Conservation (phyloP, 2,797 vertebrate genomes). For the Cynodonichthys magdalenae region DNA sequence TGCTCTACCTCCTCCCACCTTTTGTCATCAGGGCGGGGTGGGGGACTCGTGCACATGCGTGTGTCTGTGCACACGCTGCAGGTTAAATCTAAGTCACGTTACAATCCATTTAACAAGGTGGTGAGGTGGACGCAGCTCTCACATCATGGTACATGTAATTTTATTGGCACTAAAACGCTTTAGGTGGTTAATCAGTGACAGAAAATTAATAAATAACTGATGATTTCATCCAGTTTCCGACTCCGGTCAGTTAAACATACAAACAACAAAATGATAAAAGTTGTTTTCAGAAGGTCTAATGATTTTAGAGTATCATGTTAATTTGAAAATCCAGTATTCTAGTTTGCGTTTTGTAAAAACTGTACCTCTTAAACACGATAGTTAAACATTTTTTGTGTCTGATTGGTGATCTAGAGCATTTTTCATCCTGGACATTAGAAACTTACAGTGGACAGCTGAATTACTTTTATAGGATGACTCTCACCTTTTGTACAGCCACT, state of each 20-base stretch:
- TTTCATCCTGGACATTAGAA: not conserved
- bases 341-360: too few relatives aligned
- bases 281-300: too few relatives aligned
- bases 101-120: slow-evolving; percentile 27
- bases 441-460: not conserved
- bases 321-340: too few relatives aligned
- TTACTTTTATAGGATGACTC: not conserved
- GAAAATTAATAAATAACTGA: slow-evolving; percentile 17
- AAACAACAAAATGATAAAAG: not conserved
- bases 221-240: not conserved
- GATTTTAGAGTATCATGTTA: not conserved
- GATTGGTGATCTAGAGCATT: not conserved
- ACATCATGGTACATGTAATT: slow-evolving; percentile 6
- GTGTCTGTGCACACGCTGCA: slow-evolving; percentile 23
- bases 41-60: not conserved
- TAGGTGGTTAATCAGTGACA: slow-evolving; percentile 16
- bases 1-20: slow-evolving; percentile 44
- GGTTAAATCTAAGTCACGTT: slow-evolving; percentile 51
- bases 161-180: slow-evolving; percentile 10
- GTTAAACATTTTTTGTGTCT: too few relatives aligned
- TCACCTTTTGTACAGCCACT: not conserved
- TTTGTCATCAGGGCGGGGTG: slow-evolving; percentile 39
- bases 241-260: not conserved
- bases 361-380: not conserved
- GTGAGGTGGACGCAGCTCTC: slow-evolving; percentile 13